Base-by-base conservation (phyloP, 35 echinoderm and acorn worm genomes). In the Heliocidaris erythrogramma region DNA sequence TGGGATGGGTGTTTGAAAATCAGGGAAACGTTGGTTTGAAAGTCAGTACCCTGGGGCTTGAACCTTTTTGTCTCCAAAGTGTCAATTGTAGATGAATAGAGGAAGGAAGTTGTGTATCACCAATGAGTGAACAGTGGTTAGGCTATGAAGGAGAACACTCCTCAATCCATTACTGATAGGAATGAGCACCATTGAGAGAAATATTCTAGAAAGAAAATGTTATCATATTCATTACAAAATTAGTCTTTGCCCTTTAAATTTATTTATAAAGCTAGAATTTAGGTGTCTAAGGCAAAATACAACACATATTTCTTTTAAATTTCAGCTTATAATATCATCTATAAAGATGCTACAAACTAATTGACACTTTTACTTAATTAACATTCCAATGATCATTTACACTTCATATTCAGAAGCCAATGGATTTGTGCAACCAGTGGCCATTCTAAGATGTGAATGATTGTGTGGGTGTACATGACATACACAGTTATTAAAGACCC, bases 1-100 rank as follows among this genome's bases (percentile, higher is more conserved):
- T 89, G 16, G 87, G 31, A 89, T 4, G 31, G 47, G 87, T 89
- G 87, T 89, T 48, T 89, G 31, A 42, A 48, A 89, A 89, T 17
- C 13, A 17, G 87, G 31, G 31, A 48, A 17, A 89, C 29, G 14
- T 42, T 48, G 47, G 47, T 42, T 89, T 32, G 87, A 89, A 89
- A 89, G 47, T 89, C 87, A 89, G 87, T 48, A 89, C 87, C 47
- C 87, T 42, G 47, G 47, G 47, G 87, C 87, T 89, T 78, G 65
- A 78, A 78, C 65, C 65, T 78, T 78, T 78, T 78, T 78, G 65
- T 78, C 65, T 78, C 65, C 65, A 78, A n/a, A 27, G 65, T 78
- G 65, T 78, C 65, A 78, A 78, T 78, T 78, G 65, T 78, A 78
- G 65, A 78, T 78, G 65, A 78, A 78, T 27, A 78, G 65, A 78